Percentiles rank a stretch among this genome's conserved stretches.
phyloP scores from a whole-genome alignment of 2,888 invertebrate species.

The Trichopoda pennipes region DNA sequence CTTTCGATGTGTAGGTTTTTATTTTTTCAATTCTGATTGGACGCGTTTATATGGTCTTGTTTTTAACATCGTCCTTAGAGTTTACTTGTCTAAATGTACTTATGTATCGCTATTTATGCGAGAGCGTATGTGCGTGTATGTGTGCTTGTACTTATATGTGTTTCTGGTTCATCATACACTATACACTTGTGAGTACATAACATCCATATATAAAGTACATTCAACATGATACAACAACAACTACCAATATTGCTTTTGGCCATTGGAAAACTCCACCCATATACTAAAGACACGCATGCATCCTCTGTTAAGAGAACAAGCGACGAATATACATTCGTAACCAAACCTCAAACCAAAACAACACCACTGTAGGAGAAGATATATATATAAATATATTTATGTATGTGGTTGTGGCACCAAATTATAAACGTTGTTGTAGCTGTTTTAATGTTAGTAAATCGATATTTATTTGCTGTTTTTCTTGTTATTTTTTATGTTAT shows the following conservation, averaged over 20 bases:
- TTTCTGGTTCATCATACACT: conserved; percentile 31
- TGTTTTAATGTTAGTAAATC: conserved; percentile 49
- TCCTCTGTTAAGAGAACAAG: conserved; percentile 53
- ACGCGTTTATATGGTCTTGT: conserved; percentile 67
- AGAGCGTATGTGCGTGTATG: neutral
- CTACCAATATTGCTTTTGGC: conserved; percentile 64
- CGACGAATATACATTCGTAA: conserved; percentile 48
- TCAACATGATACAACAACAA: conserved; percentile 33
- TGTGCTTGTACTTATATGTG: conserved; percentile 27
- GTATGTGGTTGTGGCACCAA: conserved; percentile 39
- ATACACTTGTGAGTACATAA: conserved; percentile 50
- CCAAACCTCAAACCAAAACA: conserved; percentile 34
- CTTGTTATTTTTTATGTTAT: neutral
- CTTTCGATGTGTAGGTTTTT: conserved; percentile 31
- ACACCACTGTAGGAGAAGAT: conserved; percentile 11
- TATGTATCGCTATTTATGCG: neutral
- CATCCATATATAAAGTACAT: conserved; percentile 31
- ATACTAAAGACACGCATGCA: conserved; percentile 62
- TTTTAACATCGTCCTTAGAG: conserved; percentile 47
- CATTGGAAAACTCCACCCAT: conserved; percentile 73
- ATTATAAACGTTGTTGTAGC: conserved; percentile 11
- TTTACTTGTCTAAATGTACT: neutral
- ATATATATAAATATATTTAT: too few species aligned
- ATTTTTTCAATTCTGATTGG: conserved; percentile 70
- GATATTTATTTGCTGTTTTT: conserved; percentile 61